A percentile compares a stretch with the other conserved stretches of the same genome.
phyloP scores from a whole-genome alignment of 2,888 invertebrate species.

The Metallyticus violacea region DNA sequence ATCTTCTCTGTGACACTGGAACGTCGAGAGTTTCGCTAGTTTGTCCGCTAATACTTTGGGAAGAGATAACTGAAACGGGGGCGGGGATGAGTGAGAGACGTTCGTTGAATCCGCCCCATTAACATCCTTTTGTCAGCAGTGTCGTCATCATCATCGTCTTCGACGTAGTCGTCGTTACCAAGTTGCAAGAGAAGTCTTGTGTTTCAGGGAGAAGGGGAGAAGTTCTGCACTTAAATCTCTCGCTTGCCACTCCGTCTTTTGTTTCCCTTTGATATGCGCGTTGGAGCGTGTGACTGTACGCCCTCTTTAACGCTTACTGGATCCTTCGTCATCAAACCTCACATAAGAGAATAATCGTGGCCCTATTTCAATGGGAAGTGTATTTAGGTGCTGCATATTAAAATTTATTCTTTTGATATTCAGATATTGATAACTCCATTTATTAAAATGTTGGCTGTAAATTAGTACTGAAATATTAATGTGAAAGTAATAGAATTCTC shows the following conservation, averaged over 20 bases:
- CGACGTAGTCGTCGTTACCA: neutral
- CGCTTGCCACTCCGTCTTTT: constrained; percentile 6
- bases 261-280: constrained; percentile 18
- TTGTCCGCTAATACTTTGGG: constrained; percentile 2
- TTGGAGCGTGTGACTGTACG: neutral
- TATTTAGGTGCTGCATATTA: neutral
- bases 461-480: no score
- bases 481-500: no score
- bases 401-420: neutral
- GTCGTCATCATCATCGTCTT: constrained; percentile 9
- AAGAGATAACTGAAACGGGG: neutral
- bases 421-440: neutral
- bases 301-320: neutral
- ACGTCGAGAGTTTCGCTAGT: neutral
- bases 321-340: neutral
- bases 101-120: constrained; percentile 19
- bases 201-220: neutral
- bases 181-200: neutral
- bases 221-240: neutral
- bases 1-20: neutral
- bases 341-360: neutral
- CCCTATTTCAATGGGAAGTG: neutral
- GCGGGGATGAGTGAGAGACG: neutral
- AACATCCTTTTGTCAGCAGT: constrained; percentile 16
- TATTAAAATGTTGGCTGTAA: no score